Evolutionary conservation across 2,888 invertebrate genomes (phyloP).

Genomic region (Drosophila demipolita): DNA sequence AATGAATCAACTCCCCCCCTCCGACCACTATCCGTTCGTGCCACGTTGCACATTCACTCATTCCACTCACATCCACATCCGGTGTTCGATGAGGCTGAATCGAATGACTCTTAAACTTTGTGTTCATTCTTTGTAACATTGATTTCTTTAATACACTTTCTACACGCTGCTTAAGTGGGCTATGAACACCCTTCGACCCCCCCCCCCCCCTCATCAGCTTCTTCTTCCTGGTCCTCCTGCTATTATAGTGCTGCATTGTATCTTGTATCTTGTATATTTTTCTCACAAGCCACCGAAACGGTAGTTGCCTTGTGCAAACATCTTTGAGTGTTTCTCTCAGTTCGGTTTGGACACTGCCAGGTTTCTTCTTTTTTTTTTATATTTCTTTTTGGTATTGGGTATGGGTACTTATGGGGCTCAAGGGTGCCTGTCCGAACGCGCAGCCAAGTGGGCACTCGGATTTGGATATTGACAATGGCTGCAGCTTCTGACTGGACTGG

Average conservation of each 20-base stretch:
- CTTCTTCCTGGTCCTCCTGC: conserved; percentile 17
- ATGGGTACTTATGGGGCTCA: conserved; percentile 71
- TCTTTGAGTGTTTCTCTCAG: conserved; percentile 52
- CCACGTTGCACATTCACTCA: conserved; percentile 4
- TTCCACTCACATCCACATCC: conserved; percentile 59
- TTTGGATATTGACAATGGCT: conserved; percentile 74
- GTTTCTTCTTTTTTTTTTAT: neutral
- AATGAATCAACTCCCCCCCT: neutral
- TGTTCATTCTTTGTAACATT: conserved; percentile 62
- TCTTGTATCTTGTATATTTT: conserved; percentile 64
- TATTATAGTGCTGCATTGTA: conserved; percentile 23
- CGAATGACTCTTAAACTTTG: conserved; percentile 38
- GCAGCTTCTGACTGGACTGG: conserved; percentile 49
- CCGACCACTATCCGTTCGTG: too few species aligned
- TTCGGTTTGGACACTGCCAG: conserved; percentile 17
- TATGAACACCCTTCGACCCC: conserved; percentile 4
- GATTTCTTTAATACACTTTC: conserved; percentile 76
- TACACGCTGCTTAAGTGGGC: conserved; percentile 69
- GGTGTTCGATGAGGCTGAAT: conserved; percentile 49
- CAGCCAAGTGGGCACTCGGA: conserved; percentile 74
- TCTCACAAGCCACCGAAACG: conserved; percentile 79
- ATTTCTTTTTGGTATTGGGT: conserved; percentile 26
- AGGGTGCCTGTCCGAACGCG: conserved; percentile 73
- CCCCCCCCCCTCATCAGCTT: conserved; percentile 3
- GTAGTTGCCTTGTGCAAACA: conserved; percentile 79